Conservation (phyloP, 2,113 vertebrate species). For the Cettia cetti region DNA sequence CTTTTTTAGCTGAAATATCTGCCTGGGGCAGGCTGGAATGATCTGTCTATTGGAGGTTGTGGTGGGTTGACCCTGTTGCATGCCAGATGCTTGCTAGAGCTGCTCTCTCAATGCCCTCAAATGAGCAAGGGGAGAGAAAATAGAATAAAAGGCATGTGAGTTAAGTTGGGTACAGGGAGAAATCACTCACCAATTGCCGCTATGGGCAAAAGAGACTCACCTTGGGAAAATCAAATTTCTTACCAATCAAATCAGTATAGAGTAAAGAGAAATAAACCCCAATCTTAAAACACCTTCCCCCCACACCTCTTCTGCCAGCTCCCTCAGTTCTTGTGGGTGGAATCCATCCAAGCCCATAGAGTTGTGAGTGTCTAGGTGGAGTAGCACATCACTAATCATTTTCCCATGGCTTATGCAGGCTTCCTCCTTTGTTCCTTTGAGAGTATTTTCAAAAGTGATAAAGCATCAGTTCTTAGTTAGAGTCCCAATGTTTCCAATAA, state of each 20-base stretch:
- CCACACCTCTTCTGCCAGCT: not conserved
- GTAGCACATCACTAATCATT: not conserved
- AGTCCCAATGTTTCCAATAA: not conserved
- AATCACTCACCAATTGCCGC: not conserved
- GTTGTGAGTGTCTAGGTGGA: not conserved
- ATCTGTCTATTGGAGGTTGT: not conserved
- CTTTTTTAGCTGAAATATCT: not conserved
- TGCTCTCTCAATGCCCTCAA: accelerated
- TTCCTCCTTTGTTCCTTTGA: not conserved
- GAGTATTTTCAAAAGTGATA: not conserved
- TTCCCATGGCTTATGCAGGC: not conserved
- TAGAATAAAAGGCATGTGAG: not conserved
- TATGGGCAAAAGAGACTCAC: not conserved
- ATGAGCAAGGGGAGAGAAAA: not conserved
- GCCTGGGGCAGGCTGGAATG: not conserved
- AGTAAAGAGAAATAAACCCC: not conserved
- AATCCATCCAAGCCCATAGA: not conserved
- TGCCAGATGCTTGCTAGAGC: not conserved
- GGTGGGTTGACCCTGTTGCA: accelerated
- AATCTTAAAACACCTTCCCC: not conserved
- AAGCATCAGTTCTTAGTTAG: not conserved
- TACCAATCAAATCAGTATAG: not conserved
- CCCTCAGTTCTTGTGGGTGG: not conserved
- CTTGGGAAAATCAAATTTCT: not conserved
- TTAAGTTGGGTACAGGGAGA: not conserved